phyloP scores from a whole-genome alignment of 2,888 invertebrate genomes.

The Tolmerus cingulatus region DNA sequence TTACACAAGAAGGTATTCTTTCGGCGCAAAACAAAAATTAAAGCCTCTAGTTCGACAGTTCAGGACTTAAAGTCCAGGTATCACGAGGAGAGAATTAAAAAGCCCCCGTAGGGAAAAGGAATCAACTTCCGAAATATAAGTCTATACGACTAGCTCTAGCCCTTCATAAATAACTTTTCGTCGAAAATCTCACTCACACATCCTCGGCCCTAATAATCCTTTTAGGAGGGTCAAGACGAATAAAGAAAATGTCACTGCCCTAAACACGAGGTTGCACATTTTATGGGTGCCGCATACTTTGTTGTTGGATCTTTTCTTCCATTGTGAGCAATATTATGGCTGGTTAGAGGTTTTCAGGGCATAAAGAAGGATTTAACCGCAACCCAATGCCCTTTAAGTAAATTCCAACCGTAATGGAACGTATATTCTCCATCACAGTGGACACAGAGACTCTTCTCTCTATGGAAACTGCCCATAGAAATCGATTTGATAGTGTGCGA shows the following conservation, averaged over 20 bases:
- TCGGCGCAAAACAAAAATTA: background rate
- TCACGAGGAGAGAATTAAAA: background rate
- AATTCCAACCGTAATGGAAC: constrained; percentile 33
- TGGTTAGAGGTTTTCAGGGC: constrained; percentile 36
- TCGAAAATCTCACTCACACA: constrained; percentile 26
- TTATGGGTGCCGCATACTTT: constrained; percentile 3
- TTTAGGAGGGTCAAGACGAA: constrained; percentile 36
- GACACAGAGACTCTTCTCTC: background rate
- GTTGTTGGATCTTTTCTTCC: constrained; percentile 19
- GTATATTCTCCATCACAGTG: background rate
- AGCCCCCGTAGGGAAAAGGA: background rate
- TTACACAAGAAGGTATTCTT: background rate
- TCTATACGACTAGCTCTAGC: background rate
- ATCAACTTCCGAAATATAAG: background rate
- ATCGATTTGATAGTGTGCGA: constrained; percentile 26
- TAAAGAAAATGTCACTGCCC: constrained; percentile 30
- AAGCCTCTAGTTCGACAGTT: background rate
- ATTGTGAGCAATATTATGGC: constrained; percentile 18
- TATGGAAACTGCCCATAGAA: background rate
- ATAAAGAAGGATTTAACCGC: constrained; percentile 40
- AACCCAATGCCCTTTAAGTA: constrained; percentile 30
- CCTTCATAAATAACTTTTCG: constrained; percentile 28
- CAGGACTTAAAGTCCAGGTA: background rate
- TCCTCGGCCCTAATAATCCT: constrained; percentile 25
- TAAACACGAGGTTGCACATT: constrained; percentile 38